These are phyloP conservation scores for Euura saliciscinereae DNA, from an alignment of 1,140 invertebrate species.

Conservation along the genomic window DNA sequence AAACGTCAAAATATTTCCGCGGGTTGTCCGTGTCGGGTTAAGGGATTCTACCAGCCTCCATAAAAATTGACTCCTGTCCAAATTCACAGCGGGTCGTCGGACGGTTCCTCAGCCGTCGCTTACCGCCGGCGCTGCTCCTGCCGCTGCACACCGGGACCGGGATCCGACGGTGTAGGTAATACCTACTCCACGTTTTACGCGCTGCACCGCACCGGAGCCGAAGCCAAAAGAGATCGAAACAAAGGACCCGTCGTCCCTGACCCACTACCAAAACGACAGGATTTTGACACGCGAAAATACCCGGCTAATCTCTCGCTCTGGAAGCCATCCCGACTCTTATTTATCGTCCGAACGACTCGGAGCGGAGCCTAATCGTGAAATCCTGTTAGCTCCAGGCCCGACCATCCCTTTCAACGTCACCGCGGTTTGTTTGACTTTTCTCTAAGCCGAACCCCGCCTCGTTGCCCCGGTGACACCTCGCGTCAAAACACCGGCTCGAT, in stretches of 20 bases:
- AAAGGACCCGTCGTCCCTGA: too few species aligned
- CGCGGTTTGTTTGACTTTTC: neutral
- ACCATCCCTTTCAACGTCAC: neutral
- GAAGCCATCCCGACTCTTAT: too few species aligned
- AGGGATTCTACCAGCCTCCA: neutral
- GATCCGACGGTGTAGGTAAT: neutral
- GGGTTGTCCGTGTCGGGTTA: neutral
- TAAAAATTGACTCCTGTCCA: conserved; percentile 3
- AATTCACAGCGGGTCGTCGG: neutral
- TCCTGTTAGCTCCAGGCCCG: neutral
- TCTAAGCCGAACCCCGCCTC: neutral
- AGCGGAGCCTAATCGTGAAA: neutral
- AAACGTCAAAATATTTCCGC: neutral
- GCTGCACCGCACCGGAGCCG: too few species aligned
- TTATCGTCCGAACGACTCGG: too few species aligned
- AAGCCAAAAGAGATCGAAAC: too few species aligned
- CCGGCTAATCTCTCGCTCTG: too few species aligned
- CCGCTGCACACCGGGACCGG: neutral
- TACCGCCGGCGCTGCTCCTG: neutral
- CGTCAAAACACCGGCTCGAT: neutral
- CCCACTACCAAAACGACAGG: too few species aligned
- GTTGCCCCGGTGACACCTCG: conserved; percentile 1
- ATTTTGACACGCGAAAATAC: too few species aligned
- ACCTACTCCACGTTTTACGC: neutral
- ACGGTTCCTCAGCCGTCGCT: neutral